Evolutionary conservation across 2,888 invertebrate genomes (phyloP), one percentile per base, ranked within the genome.

Genomic region (Hirtodrosophila histrioides): DNA sequence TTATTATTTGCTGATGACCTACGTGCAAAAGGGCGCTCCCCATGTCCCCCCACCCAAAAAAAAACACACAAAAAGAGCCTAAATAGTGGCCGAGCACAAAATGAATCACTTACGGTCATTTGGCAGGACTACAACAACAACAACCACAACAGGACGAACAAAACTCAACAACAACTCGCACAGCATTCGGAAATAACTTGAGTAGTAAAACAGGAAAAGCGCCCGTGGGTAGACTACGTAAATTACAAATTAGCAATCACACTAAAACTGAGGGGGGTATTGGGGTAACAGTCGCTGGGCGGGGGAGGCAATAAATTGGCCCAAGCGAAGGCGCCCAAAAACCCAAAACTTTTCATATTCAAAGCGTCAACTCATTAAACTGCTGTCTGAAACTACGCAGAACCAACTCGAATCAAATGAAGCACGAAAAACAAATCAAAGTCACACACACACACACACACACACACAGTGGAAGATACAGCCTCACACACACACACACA

Each of bases 1-100:
- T 88, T 89, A 85, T 88, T 88, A 88, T 88, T 88, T 89, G 77
- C 84, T 85, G 88, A 89, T 89, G 86, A 89, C 88, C 89, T 89
- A 86, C 88, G 88, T 85, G 86, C 82, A 75, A 68, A 67, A 75
- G 70, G 70, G 70, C 73, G 60, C 48, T 24, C n/a, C 45, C 12
- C 7, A n/a, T 31, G 7, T 10, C 27, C 46, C 46, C 24, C 17
- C 10, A 33, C 36, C 35, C 24, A 23, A 29, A 57, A 48, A 43
- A 53, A 35, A 12, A 17, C 3, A 66, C 11, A 36, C 31, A 48
- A 62, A 55, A 37, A 55, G 54, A 39, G 75, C 60, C 73, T 73
- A 74, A 74, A 76, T 74, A 74, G 73, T 74, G 73, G 39, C 54
- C 36, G 45, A 79, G 66, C 79, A 64, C 74, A 73, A 75, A 82